Evolutionary conservation across 2,113 vertebrate genomes (phyloP).

Genomic region (Labrus mixtus): DNA sequence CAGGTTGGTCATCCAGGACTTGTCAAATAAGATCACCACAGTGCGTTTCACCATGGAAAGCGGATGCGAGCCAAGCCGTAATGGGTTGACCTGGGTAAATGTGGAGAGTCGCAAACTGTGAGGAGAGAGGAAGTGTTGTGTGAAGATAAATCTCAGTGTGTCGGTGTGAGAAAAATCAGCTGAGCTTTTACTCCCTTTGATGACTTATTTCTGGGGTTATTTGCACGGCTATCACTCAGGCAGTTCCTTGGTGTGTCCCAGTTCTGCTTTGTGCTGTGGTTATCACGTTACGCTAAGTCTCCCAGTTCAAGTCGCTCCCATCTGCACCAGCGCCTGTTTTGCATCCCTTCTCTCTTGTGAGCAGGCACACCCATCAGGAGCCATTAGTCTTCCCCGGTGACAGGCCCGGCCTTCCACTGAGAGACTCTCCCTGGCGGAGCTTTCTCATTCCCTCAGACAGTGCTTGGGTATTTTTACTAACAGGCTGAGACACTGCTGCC

Average conservation of each 20-base stretch:
- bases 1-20: slow-evolving; percentile 66
- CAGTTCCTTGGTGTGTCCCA: slow-evolving; percentile 7
- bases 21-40: slow-evolving; percentile 68
- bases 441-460: slow-evolving; percentile 61
- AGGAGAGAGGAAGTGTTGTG: slow-evolving; percentile 45
- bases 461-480: slow-evolving; percentile 65
- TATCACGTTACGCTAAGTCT: slow-evolving; percentile 36
- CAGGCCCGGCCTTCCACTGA: slow-evolving; percentile 59
- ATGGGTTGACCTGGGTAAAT: slow-evolving; percentile 58
- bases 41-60: slow-evolving; percentile 55
- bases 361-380: slow-evolving; percentile 72
- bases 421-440: slow-evolving; percentile 60
- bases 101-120: slow-evolving; percentile 49
- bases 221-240: slow-evolving; percentile 4
- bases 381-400: slow-evolving; percentile 75
- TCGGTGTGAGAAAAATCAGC: slow-evolving; percentile 32
- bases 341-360: slow-evolving; percentile 50
- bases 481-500: slow-evolving; percentile 61
- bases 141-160: slow-evolving; percentile 51
- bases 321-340: slow-evolving; percentile 59
- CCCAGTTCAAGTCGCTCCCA: slow-evolving; percentile 41
- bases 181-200: slow-evolving; percentile 44
- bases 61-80: slow-evolving; percentile 57
- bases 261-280: slow-evolving; percentile 14
- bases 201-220: slow-evolving; percentile 44